Evolutionary conservation across 2,113 vertebrate species (phyloP).

Genomic region (Alligator mississippiensis): DNA sequence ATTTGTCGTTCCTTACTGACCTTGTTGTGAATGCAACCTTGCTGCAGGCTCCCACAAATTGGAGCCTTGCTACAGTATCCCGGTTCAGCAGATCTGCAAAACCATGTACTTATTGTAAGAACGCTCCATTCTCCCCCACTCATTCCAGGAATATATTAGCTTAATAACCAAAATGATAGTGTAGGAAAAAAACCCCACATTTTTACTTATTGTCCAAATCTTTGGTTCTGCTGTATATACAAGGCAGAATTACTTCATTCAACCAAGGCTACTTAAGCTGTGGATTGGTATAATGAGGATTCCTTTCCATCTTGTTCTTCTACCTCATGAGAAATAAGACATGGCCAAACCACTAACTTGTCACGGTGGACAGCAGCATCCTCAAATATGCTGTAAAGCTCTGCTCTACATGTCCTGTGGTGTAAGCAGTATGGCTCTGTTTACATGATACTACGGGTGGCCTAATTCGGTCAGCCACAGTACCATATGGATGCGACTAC

Average conservation of each 20-base stretch:
- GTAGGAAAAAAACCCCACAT: slow-evolving; percentile 42
- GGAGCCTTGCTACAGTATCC: slow-evolving; percentile 43
- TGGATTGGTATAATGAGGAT: background rate
- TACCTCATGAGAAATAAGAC: background rate
- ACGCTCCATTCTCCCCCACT: slow-evolving; percentile 35
- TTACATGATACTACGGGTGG: no score
- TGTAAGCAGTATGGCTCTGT: no score
- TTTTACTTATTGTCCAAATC: slow-evolving; percentile 50
- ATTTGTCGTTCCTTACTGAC: slow-evolving; percentile 63
- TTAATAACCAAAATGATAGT: slow-evolving; percentile 54
- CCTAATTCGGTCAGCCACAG: no score
- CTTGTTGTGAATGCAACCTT: slow-evolving; percentile 71
- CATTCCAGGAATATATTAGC: slow-evolving; percentile 67
- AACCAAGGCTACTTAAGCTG: background rate
- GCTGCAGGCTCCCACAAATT: slow-evolving; percentile 72
- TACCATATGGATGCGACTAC: no score
- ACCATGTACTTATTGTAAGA: slow-evolving; percentile 39
- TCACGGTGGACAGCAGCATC: no score
- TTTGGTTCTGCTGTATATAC: slow-evolving; percentile 50
- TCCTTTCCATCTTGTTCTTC: slow-evolving; percentile 32
- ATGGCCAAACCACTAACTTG: no score
- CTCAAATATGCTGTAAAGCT: no score
- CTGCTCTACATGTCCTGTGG: no score
- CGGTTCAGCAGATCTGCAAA: slow-evolving; percentile 48
- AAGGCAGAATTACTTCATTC: slow-evolving; percentile 31